Conservation (phyloP, 2,113 vertebrate genomes). For the Hippopotamus amphibius region DNA sequence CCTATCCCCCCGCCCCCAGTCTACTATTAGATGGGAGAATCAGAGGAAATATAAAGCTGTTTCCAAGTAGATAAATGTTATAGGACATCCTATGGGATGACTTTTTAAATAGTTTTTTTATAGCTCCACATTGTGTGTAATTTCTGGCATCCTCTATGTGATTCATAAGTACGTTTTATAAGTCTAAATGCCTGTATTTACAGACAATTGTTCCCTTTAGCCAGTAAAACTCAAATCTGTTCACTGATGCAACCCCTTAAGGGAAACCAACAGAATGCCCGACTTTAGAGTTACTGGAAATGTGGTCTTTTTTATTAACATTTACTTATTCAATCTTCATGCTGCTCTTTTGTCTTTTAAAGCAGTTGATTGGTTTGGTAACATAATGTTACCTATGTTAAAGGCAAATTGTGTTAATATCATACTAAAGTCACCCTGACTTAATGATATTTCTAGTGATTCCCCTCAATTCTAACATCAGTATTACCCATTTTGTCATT, state of each 20-base stretch:
- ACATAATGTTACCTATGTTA: background rate
- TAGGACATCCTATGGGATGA: background rate
- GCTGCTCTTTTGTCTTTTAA: constrained; percentile 58
- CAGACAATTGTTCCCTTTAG: constrained; percentile 72
- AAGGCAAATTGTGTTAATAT: background rate
- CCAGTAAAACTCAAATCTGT: constrained; percentile 71
- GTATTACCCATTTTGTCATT: background rate
- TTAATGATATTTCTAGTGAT: background rate
- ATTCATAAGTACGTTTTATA: constrained; percentile 65
- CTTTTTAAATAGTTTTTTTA: constrained; percentile 63
- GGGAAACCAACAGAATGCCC: constrained; percentile 46
- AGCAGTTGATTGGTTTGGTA: background rate
- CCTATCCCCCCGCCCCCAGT: background rate
- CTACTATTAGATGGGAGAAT: background rate
- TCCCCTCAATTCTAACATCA: background rate
- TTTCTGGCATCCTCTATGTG: constrained; percentile 47
- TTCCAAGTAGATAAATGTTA: constrained; percentile 62
- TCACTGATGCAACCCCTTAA: constrained; percentile 16
- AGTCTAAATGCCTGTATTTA: constrained; percentile 71
- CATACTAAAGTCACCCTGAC: background rate
- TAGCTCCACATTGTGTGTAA: constrained; percentile 45
- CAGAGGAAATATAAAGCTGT: background rate
- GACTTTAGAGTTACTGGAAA: constrained; percentile 35
- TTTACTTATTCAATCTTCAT: constrained; percentile 53
- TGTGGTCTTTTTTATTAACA: constrained; percentile 66